These are phyloP conservation scores for Notarius lentiginosus DNA, from an alignment of 2,113 vertebrate genomes.

Conservation along the genomic window DNA sequence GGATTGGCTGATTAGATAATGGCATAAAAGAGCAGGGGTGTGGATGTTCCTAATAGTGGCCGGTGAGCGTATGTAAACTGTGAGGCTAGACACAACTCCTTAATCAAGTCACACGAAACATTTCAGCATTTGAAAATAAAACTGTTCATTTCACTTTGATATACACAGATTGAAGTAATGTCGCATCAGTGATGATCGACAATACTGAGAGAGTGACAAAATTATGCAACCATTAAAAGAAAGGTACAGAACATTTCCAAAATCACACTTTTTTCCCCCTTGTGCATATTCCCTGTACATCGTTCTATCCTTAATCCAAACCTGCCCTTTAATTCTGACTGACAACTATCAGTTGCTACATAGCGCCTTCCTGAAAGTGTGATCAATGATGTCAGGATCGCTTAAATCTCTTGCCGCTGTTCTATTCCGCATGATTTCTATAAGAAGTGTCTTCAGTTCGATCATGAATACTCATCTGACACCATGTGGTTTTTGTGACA, in stretches of 20 bases:
- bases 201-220: neutral
- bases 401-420: neutral
- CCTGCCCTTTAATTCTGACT: neutral
- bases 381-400: neutral
- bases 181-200: neutral
- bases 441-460: neutral
- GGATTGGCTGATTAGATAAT: no score
- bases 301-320: slow-evolving; percentile 8
- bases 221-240: neutral
- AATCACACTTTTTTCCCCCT: slow-evolving; percentile 22
- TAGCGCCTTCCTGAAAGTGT: neutral
- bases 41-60: no score
- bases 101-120: neutral
- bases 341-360: neutral
- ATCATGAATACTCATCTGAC: slow-evolving; percentile 9
- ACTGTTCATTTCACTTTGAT: neutral
- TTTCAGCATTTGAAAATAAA: neutral
- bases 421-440: neutral
- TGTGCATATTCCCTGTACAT: neutral
- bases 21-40: no score
- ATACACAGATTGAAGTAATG: neutral
- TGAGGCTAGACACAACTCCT: neutral
- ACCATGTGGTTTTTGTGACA: neutral
- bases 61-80: neutral
- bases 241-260: neutral